Conservation (phyloP, 1,140 invertebrate species). For the Diplogasteroides magnus region DNA sequence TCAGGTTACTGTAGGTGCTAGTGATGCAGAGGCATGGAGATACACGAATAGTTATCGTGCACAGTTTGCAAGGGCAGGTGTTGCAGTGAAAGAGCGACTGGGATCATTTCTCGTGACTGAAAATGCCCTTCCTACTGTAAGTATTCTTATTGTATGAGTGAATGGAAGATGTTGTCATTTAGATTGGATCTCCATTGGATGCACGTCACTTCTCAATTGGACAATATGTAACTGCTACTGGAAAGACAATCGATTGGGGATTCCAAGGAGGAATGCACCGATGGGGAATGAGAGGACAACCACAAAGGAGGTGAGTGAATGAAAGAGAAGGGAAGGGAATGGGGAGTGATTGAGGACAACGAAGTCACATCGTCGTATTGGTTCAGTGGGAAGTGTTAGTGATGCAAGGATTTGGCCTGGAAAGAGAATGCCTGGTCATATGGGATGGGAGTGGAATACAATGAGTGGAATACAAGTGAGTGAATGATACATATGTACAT, state of each 20-base stretch:
- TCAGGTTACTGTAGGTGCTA: conserved; percentile 51
- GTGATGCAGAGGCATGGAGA: conserved; percentile 49
- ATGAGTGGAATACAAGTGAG: conserved; percentile 65
- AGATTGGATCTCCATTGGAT: conserved; percentile 73
- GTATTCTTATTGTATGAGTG: neutral
- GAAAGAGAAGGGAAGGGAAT: conserved; percentile 1
- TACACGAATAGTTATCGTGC: conserved; percentile 83
- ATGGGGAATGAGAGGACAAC: conserved; percentile 89
- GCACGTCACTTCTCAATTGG: conserved; percentile 84
- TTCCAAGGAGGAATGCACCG: conserved; percentile 97
- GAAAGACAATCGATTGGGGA: conserved; percentile 87
- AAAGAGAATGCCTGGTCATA: conserved; percentile 90
- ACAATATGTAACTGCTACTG: conserved; percentile 80
- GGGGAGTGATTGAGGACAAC: conserved; percentile 64
- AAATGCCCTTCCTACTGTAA: conserved; percentile 71
- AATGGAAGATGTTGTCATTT: no score
- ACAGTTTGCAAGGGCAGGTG: conserved; percentile 76
- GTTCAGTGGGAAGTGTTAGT: conserved; percentile 72
- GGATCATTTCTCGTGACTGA: conserved; percentile 78
- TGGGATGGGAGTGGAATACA: conserved; percentile 73
- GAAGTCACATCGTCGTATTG: conserved; percentile 85
- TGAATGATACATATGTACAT: neutral
- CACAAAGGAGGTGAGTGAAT: conserved; percentile 48
- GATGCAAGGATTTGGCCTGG: conserved; percentile 85
- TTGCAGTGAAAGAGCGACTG: conserved; percentile 79